Conservation (phyloP, 2,797 vertebrate genomes). For the Platyrinchus mystaceus region DNA sequence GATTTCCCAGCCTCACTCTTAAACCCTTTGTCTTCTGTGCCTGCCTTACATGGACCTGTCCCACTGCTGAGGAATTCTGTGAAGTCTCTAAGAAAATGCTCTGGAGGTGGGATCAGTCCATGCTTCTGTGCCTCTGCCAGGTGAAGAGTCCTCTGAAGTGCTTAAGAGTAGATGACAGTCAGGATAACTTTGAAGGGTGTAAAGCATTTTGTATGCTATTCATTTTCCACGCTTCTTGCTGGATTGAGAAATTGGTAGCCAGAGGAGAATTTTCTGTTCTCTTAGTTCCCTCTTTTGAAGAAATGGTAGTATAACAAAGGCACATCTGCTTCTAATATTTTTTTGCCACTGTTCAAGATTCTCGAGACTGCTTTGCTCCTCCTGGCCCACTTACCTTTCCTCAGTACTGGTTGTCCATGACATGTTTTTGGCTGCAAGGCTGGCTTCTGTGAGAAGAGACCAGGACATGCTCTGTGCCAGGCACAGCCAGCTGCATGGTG, state of each 20-base stretch:
- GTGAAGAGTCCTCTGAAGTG: background rate
- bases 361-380: background rate
- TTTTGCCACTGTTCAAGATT: background rate
- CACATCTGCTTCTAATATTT: background rate
- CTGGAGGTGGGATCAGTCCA: background rate
- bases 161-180: background rate
- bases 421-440: background rate
- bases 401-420: background rate
- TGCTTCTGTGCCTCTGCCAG: background rate
- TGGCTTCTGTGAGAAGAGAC: background rate
- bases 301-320: background rate
- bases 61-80: background rate
- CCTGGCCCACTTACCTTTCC: background rate
- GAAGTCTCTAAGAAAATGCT: background rate
- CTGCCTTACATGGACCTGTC: background rate
- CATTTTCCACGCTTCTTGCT: background rate
- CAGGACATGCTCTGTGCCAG: background rate
- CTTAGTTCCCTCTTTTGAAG: background rate
- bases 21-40: background rate
- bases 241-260: background rate
- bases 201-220: background rate
- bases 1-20: background rate
- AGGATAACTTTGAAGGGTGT: background rate
- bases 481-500: accelerated
- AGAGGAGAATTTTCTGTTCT: background rate